Percentiles rank a stretch among this genome's conserved stretches.
phyloP scores from a whole-genome alignment of 1,140 invertebrate genomes.

The Ceratosolen fusciceps region DNA sequence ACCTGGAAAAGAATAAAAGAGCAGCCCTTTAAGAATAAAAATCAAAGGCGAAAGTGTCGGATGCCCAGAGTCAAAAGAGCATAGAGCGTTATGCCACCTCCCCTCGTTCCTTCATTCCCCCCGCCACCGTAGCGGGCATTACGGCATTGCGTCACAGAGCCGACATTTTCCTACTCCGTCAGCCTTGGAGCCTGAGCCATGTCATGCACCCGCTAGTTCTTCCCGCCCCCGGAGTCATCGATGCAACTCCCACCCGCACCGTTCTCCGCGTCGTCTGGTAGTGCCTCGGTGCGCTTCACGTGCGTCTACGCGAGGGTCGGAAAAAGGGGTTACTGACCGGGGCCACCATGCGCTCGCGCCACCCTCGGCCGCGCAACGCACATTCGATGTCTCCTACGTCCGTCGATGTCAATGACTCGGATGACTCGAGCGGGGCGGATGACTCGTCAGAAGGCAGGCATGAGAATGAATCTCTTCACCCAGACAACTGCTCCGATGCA shows the following conservation, averaged over 20 bases:
- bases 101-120: background rate
- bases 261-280: background rate
- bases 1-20: background rate
- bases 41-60: background rate
- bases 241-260: slow-evolving; percentile 51
- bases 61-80: slow-evolving; percentile 23
- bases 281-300: background rate
- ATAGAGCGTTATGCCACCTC: slow-evolving; percentile 40
- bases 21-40: background rate
- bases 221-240: slow-evolving; percentile 51
- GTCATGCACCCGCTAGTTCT: background rate
- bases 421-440: slow-evolving; percentile 65
- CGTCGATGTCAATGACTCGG: slow-evolving; percentile 67
- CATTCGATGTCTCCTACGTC: slow-evolving; percentile 61
- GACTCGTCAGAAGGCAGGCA: slow-evolving; percentile 55
- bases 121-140: slow-evolving; percentile 18
- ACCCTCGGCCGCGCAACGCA: slow-evolving; percentile 52
- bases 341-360: background rate
- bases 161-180: background rate
- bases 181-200: no score
- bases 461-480: no score
- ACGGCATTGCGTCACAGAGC: background rate
- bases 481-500: slow-evolving; percentile 19
- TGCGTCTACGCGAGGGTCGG: background rate
- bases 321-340: slow-evolving; percentile 10